Evolutionary conservation across 2,797 vertebrate species (phyloP).

Genomic region (Rhinophrynus dorsalis): DNA sequence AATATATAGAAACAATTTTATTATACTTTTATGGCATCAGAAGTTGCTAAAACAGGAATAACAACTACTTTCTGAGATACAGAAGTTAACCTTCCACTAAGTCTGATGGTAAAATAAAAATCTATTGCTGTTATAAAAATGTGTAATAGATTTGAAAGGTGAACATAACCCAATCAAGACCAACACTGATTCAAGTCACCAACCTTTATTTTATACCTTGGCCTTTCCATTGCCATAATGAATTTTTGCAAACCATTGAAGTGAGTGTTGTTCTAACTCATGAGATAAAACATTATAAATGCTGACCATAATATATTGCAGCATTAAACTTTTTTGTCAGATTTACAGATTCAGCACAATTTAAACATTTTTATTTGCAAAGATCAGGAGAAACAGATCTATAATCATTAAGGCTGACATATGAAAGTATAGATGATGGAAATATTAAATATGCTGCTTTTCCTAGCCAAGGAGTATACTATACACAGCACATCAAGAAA

Average conservation of each 20-base stretch:
- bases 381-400: constrained; percentile 58
- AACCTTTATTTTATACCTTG: constrained; percentile 5
- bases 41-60: no score
- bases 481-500: constrained; percentile 59
- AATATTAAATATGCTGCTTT: constrained; percentile 61
- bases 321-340: constrained; percentile 46
- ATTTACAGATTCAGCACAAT: constrained; percentile 53
- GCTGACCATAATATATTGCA: constrained; percentile 47
- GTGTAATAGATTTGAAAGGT: constrained; percentile 12
- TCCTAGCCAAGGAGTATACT: constrained; percentile 49
- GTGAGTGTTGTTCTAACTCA: constrained; percentile 19
- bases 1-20: no score
- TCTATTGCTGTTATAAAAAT: background rate
- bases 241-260: constrained; percentile 1
- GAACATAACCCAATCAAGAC: constrained; percentile 15
- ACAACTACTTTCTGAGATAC: no score
- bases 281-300: constrained; percentile 32
- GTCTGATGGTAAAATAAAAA: no score
- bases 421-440: constrained; percentile 57
- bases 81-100: no score
- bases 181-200: constrained; percentile 21
- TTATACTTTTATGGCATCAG: no score
- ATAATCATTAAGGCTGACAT: constrained; percentile 62
- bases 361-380: constrained; percentile 59
- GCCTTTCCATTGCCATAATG: background rate